Percentiles rank a stretch among this genome's conserved stretches.
Conservation (phyloP, 2,888 invertebrate genomes). For the Macaria liturata region DNA sequence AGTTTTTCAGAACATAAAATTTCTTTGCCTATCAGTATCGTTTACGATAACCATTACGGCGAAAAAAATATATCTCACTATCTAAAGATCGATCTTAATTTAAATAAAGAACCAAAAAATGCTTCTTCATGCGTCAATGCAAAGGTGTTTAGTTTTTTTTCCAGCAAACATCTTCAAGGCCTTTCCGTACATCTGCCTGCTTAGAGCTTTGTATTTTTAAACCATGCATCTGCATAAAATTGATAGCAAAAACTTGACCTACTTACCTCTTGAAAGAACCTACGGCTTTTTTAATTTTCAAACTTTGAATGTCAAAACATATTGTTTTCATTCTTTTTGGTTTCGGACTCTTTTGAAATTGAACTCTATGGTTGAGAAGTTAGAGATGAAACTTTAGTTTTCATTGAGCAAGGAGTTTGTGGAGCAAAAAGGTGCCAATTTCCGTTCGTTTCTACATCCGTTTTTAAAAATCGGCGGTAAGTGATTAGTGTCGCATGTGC, state of each 20-base stretch:
- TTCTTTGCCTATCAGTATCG: no score
- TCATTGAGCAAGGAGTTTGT: conserved; percentile 30
- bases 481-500: conserved; percentile 75
- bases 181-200: conserved; percentile 71
- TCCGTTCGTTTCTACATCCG: conserved; percentile 78
- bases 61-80: not conserved
- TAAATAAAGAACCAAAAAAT: conserved; percentile 46
- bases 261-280: conserved; percentile 37
- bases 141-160: conserved; percentile 73
- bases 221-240: conserved; percentile 77
- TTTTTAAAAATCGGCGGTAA: conserved; percentile 74
- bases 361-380: conserved; percentile 30
- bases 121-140: conserved; percentile 50
- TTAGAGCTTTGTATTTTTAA: conserved; percentile 65
- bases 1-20: no score
- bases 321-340: conserved; percentile 17
- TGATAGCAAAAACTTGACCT: conserved; percentile 81
- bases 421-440: conserved; percentile 77
- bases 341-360: conserved; percentile 25
- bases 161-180: conserved; percentile 71
- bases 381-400: conserved; percentile 29
- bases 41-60: no score
- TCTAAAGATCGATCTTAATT: conserved; percentile 23
- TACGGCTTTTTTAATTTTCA: conserved; percentile 35
- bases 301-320: conserved; percentile 26